phyloP scores from a whole-genome alignment of 2,797 vertebrate species.

The Xiphophorus birchmanni region DNA sequence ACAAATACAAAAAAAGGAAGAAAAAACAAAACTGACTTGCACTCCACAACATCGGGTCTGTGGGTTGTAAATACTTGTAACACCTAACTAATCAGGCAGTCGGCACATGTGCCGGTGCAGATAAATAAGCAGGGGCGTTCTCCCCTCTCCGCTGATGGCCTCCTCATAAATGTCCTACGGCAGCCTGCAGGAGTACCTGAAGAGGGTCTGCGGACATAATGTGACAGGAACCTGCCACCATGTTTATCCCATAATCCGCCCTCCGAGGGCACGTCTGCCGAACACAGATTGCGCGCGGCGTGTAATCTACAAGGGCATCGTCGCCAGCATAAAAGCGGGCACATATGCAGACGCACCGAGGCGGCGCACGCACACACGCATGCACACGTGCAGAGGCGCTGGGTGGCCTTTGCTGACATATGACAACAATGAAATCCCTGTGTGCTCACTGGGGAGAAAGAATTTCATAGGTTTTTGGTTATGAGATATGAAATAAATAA shows the following conservation, averaged over 20 bases:
- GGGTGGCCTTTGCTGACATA: conserved; percentile 31
- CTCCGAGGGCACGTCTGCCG: conserved; percentile 74
- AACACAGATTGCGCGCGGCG: conserved; percentile 75
- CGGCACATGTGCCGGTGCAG: conserved; percentile 69
- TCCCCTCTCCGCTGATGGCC: conserved; percentile 50
- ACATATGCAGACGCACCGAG: conserved; percentile 23
- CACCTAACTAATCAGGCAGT: conserved; percentile 66
- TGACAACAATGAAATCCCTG: conserved; percentile 8
- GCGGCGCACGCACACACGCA: not conserved
- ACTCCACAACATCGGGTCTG: conserved; percentile 24
- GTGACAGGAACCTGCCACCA: conserved; percentile 61
- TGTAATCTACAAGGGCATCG: conserved; percentile 81
- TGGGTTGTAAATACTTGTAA: conserved; percentile 50
- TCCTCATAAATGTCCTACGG: conserved; percentile 53
- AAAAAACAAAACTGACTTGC: conserved; percentile 9
- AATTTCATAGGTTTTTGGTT: not conserved
- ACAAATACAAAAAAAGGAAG: conserved; percentile 19
- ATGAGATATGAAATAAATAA: not conserved
- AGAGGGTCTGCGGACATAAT: conserved; percentile 17
- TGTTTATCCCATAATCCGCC: conserved; percentile 77
- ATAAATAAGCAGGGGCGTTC: conserved; percentile 60
- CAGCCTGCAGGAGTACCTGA: conserved; percentile 40
- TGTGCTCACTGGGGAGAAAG: not conserved
- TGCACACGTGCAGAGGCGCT: no score
- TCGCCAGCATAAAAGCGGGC: conserved; percentile 44